Evolutionary conservation across 1,140 invertebrate genomes (phyloP), one percentile per base, ranked within the genome.

Genomic region (Drosophila bocqueti): DNA sequence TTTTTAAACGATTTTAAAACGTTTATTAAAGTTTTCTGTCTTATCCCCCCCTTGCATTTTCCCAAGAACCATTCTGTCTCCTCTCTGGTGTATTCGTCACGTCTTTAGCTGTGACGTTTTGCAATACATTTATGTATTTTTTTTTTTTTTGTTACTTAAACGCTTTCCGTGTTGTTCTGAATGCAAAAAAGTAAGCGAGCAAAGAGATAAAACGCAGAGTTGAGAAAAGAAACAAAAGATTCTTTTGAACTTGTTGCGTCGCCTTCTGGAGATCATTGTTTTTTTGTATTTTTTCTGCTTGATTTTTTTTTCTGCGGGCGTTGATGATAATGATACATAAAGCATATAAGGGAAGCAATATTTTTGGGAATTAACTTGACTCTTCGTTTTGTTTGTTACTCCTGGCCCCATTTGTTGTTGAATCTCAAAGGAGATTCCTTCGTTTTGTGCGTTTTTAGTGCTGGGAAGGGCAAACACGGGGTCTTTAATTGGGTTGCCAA

Each of bases 401-500:
- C 36, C 63, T 84, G 76, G 57, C 76, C 81, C 60, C 61, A 58
- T 73, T 81, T 52, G 49, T 52, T 76, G 54, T 59, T 62, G 15
- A 49, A 49, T 26, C 46, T 31, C 13, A 29, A 69, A 77, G 74
- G 71, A 73, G 74, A 29, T 67, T 67, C 60, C 34, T 1, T 16
- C 62, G 46, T 42, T n/a, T 49, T 34, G 58, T 60, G 31, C 34
- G 18, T 55, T 55, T 54, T 38, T 55, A 50, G 49, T 24, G 59
- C 54, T 24, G 65, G 68, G 50, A 69, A 36, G 65, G 65, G 49
- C 49, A 69, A 43, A 68, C 69, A 83, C 71, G 76, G 76, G 47
- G 81, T 58, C 59, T 29, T 73, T 84, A 85, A 84, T 84, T 85
- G 81, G 76, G 63, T 67, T 77, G 72, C 67, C 46, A 72, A 72